Evolutionary conservation across 2,113 vertebrate species (phyloP), one percentile per base, ranked within the genome.

Genomic region (Merops nubicus): DNA sequence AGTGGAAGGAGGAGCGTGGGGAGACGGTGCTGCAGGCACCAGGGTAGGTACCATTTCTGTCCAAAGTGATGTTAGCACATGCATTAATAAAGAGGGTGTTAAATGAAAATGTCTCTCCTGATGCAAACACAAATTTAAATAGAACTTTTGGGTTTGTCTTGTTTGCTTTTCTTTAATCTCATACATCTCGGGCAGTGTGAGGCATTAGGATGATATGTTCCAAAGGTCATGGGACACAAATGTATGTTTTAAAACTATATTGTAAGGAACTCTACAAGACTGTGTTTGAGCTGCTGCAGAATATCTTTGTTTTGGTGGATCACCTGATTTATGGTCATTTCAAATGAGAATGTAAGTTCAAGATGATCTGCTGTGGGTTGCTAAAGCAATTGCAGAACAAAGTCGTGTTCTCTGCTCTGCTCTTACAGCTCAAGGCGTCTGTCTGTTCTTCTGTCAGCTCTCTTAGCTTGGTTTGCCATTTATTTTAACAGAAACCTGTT

Each of bases 401-500:
- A 65, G 56, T 34, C 0, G 0, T 19, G 54, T 65, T 57, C 57
- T 64, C 53, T 64, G 48, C 64, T 84, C 76, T 79, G 73, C 59
- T 95, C 60, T 72, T 56, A 15, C 59, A 67, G 17, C 77, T 85
- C 9, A 3, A 42, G 60, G 69, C 81, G 72, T 64, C 64, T 2
- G 59, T 68, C 60, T 93, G 69, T 59, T 82, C 60, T 67, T 79
- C 64, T 94, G 77, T 74, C 59, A 84, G 64, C 47, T 91, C 23
- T 54, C 68, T 91, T 26, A 82, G 47, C 65, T 82, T 88, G 60
- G 36, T 57, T 94, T 89, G 64, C 76, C 72, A 42, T 74, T 93
- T 87, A 53, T 81, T 91, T 91, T 21, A 65, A 50, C 47, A 78
- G 47, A 86, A 95, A 65, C 56, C 77, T 63, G 76, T 94, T 96